Evolutionary conservation across 37 sponge, comb jelly and placozoan species (phyloP).

Genomic region (Axinella damicornis): DNA sequence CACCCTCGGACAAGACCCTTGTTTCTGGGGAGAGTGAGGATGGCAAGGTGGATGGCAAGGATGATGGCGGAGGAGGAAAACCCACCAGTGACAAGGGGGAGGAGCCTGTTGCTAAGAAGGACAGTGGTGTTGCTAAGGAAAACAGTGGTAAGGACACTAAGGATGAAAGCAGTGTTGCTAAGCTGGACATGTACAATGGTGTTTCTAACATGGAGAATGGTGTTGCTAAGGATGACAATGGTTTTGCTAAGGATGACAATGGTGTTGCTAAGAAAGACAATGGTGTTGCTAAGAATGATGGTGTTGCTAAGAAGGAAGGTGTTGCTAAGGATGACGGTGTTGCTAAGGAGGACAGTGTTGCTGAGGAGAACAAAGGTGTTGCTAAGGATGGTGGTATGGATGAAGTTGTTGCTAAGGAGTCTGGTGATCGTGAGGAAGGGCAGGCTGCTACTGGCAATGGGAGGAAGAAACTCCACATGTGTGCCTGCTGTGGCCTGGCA

Average conservation of each 20-base stretch:
- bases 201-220: background rate
- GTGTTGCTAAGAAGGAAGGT: background rate
- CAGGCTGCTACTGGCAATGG: background rate
- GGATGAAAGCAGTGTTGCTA: background rate
- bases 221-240: background rate
- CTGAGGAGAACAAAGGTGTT: background rate
- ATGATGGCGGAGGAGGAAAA: too few relatives aligned
- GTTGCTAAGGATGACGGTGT: slow-evolving; percentile 11
- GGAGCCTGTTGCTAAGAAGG: background rate
- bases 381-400: background rate
- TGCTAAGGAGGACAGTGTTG: too few relatives aligned
- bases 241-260: background rate
- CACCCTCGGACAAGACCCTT: too few relatives aligned
- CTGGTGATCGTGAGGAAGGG: background rate
- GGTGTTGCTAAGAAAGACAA: background rate
- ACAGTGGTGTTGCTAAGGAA: background rate
- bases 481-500: slow-evolving; percentile 37
- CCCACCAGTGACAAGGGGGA: background rate
- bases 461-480: slow-evolving; percentile 49
- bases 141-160: background rate
- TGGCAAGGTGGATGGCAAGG: background rate
- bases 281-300: background rate
- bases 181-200: too few relatives aligned
- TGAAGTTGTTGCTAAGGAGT: background rate
- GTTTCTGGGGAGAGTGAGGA: background rate